phyloP scores from a whole-genome alignment of 2,797 vertebrate genomes.

The Tenualosa ilisha region DNA sequence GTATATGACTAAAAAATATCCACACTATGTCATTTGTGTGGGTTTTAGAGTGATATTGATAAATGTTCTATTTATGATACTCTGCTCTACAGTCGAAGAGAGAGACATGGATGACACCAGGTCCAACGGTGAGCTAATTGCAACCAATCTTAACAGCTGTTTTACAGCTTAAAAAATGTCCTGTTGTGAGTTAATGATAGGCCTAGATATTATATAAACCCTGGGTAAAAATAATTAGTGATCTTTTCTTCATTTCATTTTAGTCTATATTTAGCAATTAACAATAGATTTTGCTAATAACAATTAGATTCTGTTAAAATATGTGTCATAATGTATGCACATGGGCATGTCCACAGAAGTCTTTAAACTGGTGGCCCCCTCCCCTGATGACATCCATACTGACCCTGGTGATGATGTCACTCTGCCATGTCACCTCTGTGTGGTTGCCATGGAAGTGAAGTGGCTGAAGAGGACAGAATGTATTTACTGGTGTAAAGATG shows the following conservation, averaged over 20 bases:
- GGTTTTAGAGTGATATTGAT: neutral
- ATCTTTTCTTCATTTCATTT: neutral
- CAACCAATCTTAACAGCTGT: neutral
- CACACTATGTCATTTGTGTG: no score
- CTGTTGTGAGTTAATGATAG: neutral
- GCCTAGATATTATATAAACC: neutral
- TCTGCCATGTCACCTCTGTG: slow-evolving; percentile 40
- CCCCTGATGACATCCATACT: neutral
- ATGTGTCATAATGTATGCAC: neutral
- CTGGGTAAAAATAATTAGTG: neutral
- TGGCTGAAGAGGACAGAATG: slow-evolving; percentile 35
- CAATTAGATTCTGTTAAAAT: neutral
- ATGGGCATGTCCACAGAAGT: neutral
- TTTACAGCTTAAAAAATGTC: no score
- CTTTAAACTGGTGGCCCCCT: neutral
- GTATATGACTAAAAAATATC: no score
- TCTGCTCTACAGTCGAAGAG: neutral
- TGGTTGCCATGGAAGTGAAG: slow-evolving; percentile 39
- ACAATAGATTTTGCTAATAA: neutral
- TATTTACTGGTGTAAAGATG: slow-evolving; percentile 36
- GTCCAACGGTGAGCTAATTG: neutral
- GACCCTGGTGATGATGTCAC: slow-evolving; percentile 31
- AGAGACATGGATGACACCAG: neutral
- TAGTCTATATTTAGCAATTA: neutral
- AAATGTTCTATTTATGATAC: neutral